Evolutionary conservation across 2,888 invertebrate genomes (phyloP), one percentile per base, ranked within the genome.

Genomic region (Orchestes rusci): DNA sequence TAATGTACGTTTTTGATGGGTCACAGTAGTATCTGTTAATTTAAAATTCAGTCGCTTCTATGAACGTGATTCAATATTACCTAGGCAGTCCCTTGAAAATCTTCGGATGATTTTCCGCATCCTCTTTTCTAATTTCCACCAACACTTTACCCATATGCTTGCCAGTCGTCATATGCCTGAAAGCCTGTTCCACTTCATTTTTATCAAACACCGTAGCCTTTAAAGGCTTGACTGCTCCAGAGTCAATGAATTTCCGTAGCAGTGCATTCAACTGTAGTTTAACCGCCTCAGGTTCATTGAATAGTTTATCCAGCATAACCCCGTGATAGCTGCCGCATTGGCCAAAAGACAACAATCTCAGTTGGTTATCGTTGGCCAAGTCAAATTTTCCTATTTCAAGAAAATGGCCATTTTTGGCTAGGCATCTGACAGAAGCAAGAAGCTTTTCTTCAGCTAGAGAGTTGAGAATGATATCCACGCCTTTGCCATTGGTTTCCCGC

Each of bases 401-500:
- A 66, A 91, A 91, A 44, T 80, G 72, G 7, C 90, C 82, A 1
- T 73, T 70, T 2, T 55, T 54, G 1, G 73, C 76, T 7, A 82
- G 63, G 53, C 82, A 82, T 2, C 79, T 69, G 0, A 80, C 64
- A 0, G 81, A 80, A 0, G 81, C 85, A 59, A 78, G 75, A 1
- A 95, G 73, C 66, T 95, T 95, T 33, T 96, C 94, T 59, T 91
- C 94, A 1, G 94, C 80, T 31, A 97, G 69, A 0, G 93, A 94
- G 66, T 97, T 97, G 4, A 92, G 70, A 10, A 96, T 86, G 39
- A 94, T 70, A 61, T 97, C 89, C 0, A 97, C 95, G 27, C 95
- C 94, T 55, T 74, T 74, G 8, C 95, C 94, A 3, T 82, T 73
- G 0, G 95, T 95, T 59, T 80, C 76, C 34, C 73, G 73, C 56